Conservation (phyloP, 2,888 invertebrate genomes). For the Podabrus alpinus region DNA sequence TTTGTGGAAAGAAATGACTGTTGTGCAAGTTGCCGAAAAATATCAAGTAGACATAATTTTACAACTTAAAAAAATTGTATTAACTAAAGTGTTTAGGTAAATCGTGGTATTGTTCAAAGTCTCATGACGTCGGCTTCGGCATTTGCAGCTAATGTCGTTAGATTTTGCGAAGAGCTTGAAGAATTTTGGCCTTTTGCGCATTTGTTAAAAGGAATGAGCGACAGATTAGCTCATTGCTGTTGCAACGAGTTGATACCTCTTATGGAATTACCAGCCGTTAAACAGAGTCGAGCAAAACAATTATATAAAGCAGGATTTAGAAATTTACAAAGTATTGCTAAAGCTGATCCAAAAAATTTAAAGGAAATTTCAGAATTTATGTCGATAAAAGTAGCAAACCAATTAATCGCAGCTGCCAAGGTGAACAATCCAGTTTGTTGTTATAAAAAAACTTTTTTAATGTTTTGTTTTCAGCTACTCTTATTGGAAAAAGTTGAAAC, state of each 20-base stretch:
- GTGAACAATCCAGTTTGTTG: conserved; percentile 56
- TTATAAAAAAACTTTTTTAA: background rate
- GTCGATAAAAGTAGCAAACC: conserved; percentile 71
- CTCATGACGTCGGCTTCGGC: conserved; percentile 72
- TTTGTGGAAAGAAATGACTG: conserved; percentile 69
- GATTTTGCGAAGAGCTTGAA: conserved; percentile 78
- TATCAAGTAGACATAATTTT: conserved; percentile 54
- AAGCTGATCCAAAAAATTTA: conserved; percentile 67
- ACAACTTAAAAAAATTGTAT: background rate
- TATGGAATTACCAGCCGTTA: conserved; percentile 87
- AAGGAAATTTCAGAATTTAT: conserved; percentile 70
- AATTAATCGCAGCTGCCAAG: conserved; percentile 87
- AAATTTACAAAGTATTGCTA: conserved; percentile 75
- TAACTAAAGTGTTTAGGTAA: conserved; percentile 49
- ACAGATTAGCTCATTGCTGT: conserved; percentile 80
- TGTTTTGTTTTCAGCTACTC: conserved; percentile 65
- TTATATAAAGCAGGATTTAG: conserved; percentile 82
- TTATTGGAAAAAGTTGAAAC: conserved; percentile 85
- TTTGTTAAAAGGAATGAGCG: conserved; percentile 73
- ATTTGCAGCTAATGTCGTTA: conserved; percentile 75
- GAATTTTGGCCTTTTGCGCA: conserved; percentile 83
- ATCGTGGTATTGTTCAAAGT: conserved; percentile 81
- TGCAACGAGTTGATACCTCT: conserved; percentile 78
- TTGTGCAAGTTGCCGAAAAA: conserved; percentile 72
- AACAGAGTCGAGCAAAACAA: conserved; percentile 84